A percentile compares a stretch with the other conserved stretches of the same genome.
Conservation (phyloP, 2,113 vertebrate species). For the Gallinago jamesoni region DNA sequence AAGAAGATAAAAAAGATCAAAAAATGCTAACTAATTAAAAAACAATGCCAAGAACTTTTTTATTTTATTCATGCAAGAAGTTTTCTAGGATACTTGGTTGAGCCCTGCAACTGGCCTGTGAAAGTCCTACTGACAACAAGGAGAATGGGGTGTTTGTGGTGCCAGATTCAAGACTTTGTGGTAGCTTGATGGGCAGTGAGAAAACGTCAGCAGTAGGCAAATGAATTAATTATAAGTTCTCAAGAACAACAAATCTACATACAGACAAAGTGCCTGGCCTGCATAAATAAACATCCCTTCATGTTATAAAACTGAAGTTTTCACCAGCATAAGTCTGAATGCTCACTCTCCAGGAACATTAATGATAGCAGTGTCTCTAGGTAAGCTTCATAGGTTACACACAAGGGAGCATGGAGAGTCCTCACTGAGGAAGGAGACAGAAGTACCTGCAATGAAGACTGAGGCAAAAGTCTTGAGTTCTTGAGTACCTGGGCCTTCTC, state of each 20-base stretch:
- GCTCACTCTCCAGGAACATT: background rate
- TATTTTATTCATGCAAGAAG: background rate
- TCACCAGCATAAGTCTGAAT: background rate
- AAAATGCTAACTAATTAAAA: background rate
- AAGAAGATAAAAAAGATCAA: background rate
- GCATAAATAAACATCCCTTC: background rate
- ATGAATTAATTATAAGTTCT: background rate
- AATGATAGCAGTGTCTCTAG: background rate
- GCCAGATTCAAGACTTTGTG: background rate
- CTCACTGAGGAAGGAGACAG: background rate
- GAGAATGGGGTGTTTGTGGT: background rate
- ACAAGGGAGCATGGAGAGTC: background rate
- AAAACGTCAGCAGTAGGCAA: background rate
- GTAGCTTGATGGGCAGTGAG: background rate
- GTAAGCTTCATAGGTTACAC: background rate
- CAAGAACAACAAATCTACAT: background rate
- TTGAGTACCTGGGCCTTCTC: background rate
- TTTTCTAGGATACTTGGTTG: background rate
- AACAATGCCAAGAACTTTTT: background rate
- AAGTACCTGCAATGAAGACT: background rate
- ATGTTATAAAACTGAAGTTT: background rate
- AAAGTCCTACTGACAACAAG: background rate
- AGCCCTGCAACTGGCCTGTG: background rate
- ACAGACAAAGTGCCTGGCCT: background rate
- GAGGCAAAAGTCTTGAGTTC: background rate